Conservation (phyloP, 1,140 invertebrate genomes). For the Penaeus chinensis region DNA sequence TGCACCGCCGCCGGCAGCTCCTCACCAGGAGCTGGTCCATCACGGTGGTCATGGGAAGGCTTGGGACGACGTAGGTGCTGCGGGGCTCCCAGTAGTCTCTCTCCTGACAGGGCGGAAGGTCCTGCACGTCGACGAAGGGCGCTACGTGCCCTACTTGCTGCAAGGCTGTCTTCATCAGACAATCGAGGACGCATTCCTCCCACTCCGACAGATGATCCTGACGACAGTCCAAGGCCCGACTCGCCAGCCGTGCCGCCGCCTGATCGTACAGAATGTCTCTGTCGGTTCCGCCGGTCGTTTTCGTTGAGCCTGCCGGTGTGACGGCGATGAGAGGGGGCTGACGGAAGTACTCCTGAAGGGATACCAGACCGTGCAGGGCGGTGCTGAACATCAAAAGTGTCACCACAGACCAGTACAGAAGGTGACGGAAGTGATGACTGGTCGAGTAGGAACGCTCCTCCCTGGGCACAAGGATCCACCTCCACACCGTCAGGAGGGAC, state of each 20-base stretch:
- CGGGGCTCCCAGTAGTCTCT: conserved; percentile 2
- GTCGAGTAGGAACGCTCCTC: not conserved
- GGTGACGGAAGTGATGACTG: not conserved
- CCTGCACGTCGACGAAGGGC: conserved; percentile 38
- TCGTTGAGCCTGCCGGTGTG: not conserved
- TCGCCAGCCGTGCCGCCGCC: conserved; percentile 38
- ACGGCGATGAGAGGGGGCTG: conserved; percentile 21
- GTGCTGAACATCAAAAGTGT: conserved; percentile 15
- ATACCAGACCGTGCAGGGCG: conserved; percentile 7
- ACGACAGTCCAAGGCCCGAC: conserved; percentile 42
- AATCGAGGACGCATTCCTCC: conserved; percentile 16
- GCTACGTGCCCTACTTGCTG: conserved; percentile 30
- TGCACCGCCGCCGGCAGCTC: conserved; percentile 15
- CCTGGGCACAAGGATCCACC: not conserved
- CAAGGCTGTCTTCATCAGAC: conserved; percentile 23
- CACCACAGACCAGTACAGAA: conserved; percentile 25
- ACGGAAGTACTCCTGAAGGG: not conserved
- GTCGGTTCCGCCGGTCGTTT: not conserved
- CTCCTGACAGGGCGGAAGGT: conserved; percentile 25
- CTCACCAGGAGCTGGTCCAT: conserved; percentile 25
- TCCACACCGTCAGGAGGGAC: conserved; percentile 29
- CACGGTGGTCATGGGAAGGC: conserved; percentile 20
- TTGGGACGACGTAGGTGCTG: conserved; percentile 31
- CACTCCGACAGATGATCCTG: not conserved
- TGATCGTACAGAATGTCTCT: conserved; percentile 1